phyloP scores from a whole-genome alignment of 1,140 invertebrate genomes.

The Drosophila truncata region DNA sequence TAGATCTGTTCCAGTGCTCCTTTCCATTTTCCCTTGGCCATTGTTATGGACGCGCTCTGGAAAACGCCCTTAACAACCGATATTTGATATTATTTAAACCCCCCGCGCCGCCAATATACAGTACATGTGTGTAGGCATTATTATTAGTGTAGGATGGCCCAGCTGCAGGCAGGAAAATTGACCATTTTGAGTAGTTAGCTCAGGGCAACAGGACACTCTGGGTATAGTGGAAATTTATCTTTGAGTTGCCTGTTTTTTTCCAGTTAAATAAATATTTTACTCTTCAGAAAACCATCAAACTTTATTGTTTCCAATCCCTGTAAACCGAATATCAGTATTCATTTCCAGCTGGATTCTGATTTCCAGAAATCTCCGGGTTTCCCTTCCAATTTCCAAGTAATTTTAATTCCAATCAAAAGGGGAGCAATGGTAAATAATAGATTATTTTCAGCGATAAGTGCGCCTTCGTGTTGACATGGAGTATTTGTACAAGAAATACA shows the following conservation, averaged over 20 bases:
- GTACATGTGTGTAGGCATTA: conserved; percentile 1
- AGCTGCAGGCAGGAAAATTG: conserved; percentile 42
- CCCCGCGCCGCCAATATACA: conserved; percentile 32
- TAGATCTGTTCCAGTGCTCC: conserved; percentile 23
- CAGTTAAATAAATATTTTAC: not conserved
- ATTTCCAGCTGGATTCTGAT: not conserved
- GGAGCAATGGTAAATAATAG: not conserved
- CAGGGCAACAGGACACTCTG: conserved; percentile 9
- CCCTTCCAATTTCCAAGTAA: not conserved
- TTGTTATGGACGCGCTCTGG: conserved; percentile 55
- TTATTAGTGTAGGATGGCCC: conserved; percentile 15
- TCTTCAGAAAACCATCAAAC: not conserved
- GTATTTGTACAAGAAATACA: not conserved
- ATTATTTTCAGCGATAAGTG: conserved; percentile 5
- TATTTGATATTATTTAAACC: conserved; percentile 40
- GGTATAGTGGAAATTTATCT: not conserved
- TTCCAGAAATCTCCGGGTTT: not conserved
- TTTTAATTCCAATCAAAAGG: not conserved
- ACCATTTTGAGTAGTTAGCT: conserved; percentile 26
- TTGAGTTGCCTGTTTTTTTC: not conserved
- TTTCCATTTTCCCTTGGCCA: conserved; percentile 31
- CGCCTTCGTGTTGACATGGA: not conserved
- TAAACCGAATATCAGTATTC: not conserved
- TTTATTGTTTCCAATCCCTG: not conserved
- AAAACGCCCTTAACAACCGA: conserved; percentile 78